Base-by-base conservation (phyloP, 2,113 vertebrate genomes). In the Sebastes fasciatus region DNA sequence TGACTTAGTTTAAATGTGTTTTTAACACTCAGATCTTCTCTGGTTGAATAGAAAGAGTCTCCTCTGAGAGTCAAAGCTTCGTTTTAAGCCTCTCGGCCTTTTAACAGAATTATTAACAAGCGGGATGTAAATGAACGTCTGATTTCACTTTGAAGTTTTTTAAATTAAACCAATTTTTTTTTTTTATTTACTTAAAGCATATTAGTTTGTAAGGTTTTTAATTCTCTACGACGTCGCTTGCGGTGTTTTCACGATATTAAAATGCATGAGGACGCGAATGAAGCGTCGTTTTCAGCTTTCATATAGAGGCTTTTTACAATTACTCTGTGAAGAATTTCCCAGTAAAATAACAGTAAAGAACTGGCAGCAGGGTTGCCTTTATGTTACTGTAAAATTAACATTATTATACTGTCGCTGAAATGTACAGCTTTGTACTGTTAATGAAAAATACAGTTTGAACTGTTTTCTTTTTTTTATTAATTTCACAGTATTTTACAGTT, bases 71-170 rank as follows among this genome's bases (percentile, higher is more conserved):
- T 68, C 21, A 71, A 57, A 65, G 54, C 48, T 16, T 26, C 16
- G 21, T 49, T 84, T 75, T 75, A 73, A 76, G 34, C 40, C 48
- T 48, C 58, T 79, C 63, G 51, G 51, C 46, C 17, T 21, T 51
- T 17, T 34, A 51, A 57, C 52, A 34, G 0, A n/a, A 65, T 26
- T 42, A 63, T 83, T 42, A 73, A 76, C 72, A 40, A 80, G 58
- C 70, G 16, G 69, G 10, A 54, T 51, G 14, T 46, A 62, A 48
- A 66, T 16, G 34, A 46, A 62, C 7, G 21, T 26, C 26, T 83
- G 79, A 77, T 57, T 68, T 62, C 48, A 71, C 61, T 72, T 58
- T 76, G 45, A 62, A 19, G 26, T 61, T 26, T 4, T 70, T 62
- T 45, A 16, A 63, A 51, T 64, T 8, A 70, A 62, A 62, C 1